Evolutionary conservation across 2,113 vertebrate genomes (phyloP), one percentile per base, ranked within the genome.

Genomic region (Callocephalon fimbriatum): DNA sequence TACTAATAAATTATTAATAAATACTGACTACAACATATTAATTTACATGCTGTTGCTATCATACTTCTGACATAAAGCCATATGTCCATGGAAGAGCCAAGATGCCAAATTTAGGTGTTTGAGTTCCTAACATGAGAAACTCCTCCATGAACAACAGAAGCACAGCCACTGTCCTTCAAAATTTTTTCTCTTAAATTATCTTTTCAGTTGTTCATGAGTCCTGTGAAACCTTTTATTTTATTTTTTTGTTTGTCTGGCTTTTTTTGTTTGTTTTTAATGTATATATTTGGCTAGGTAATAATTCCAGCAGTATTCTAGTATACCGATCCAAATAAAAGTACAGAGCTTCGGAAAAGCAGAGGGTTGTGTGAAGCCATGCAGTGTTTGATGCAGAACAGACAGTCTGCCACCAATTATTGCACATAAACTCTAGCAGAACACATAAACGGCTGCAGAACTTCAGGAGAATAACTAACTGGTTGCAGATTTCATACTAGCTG

Each of bases 401-500:
- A 92, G 47, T 73, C 94, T 93, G 88, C 59, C 83, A 84, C 65
- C 65, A 91, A 66, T 90, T 91, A 90, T 19, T 59, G 65, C 66
- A 80, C 80, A 63, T 74, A 74, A 96, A 95, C 61, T 53, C 18
- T 53, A 68, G 58, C 58, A 77, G 75, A 67, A 48, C 48, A 66
- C 62, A 81, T 45, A 70, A 91, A 87, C 0, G 17, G 45, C 75
- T 84, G 47, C 44, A 61, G 85, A 54, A 42, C 44, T 93, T 79
- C 32, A 72, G 40, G 12, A 90, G 63, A 74, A 65, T 92, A 93
- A 80, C 37, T 95, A 94, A 90, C 23, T n/a, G 29, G 11, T 38
- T 83, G 59, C 78, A 93, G 86, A 97, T 84, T 92, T 63, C 88
- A 93, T 11, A 32, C 65, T 93, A 86, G 89, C 88, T 79, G 70